A percentile compares a stretch with the other conserved stretches of the same genome.
Conservation (phyloP, 2,797 vertebrate genomes). For the Netta rufina region DNA sequence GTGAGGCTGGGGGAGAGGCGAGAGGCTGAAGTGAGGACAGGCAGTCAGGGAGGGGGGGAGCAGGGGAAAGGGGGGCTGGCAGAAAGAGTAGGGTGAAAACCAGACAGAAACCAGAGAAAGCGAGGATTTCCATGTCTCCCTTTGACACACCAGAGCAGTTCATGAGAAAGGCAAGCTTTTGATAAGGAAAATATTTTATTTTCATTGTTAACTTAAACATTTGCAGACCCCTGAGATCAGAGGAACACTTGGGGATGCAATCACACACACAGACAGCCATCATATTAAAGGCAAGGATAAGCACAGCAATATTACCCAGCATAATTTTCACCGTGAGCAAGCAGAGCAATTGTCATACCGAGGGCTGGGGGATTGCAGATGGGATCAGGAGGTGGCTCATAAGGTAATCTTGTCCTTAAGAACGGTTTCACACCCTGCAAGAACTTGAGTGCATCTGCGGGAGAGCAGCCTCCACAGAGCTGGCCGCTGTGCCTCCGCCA, state of each 20-base stretch:
- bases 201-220: slow-evolving; percentile 44
- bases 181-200: slow-evolving; percentile 45
- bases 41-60: not conserved
- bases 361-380: not conserved
- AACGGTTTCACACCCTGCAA: not conserved
- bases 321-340: not conserved
- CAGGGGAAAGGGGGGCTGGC: not conserved
- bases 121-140: slow-evolving; percentile 4
- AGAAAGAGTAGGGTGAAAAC: slow-evolving; percentile 21
- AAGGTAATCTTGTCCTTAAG: slow-evolving; percentile 24
- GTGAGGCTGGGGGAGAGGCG: not conserved
- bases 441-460: slow-evolving; percentile 34
- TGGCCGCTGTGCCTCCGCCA: not conserved
- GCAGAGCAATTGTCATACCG: not conserved
- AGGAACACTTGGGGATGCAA: slow-evolving; percentile 24
- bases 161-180: slow-evolving; percentile 42
- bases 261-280: not conserved
- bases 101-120: slow-evolving; percentile 48
- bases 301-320: not conserved
- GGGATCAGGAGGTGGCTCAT: slow-evolving; percentile 40
- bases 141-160: not conserved
- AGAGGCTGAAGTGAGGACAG: not conserved
- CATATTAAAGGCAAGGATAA: slow-evolving; percentile 30
- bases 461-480: not conserved
- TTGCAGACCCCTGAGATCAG: slow-evolving; percentile 42